phyloP scores from a whole-genome alignment of 2,888 invertebrate species.

The Clunio marinus region DNA sequence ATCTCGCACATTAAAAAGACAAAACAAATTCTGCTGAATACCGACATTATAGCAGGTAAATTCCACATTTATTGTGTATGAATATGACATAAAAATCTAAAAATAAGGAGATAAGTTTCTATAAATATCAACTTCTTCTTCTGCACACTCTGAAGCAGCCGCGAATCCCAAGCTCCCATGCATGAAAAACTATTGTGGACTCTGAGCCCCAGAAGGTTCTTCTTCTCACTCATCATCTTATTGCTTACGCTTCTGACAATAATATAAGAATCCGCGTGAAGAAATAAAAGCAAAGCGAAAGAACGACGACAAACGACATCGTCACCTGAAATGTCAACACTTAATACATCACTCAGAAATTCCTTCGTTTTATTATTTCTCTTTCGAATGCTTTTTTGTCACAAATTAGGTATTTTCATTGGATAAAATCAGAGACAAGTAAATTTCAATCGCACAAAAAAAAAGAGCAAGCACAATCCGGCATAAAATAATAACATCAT shows the following conservation, averaged over 20 bases:
- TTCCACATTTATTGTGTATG: constrained; percentile 4
- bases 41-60: constrained; percentile 9
- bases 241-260: not conserved
- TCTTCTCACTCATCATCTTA: not conserved
- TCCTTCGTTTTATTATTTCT: too few relatives aligned
- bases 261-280: too few relatives aligned
- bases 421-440: not conserved
- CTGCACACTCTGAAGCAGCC: too few relatives aligned
- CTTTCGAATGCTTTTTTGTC: not conserved
- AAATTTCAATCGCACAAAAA: not conserved
- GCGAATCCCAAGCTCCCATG: too few relatives aligned
- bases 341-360: constrained; percentile 35
- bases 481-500: constrained; percentile 38
- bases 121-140: not conserved
- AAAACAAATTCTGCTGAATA: too few relatives aligned
- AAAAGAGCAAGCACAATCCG: constrained; percentile 24
- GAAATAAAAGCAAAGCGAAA: not conserved
- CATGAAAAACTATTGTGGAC: not conserved
- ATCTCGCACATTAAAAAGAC: not conserved
- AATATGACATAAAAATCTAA: constrained; percentile 15
- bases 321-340: constrained; percentile 29
- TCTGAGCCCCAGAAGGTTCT: not conserved
- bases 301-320: not conserved
- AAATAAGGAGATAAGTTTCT: not conserved
- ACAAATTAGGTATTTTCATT: not conserved